Base-by-base conservation (phyloP, 2,113 vertebrate species). In the Entomyzon cyanotis region DNA sequence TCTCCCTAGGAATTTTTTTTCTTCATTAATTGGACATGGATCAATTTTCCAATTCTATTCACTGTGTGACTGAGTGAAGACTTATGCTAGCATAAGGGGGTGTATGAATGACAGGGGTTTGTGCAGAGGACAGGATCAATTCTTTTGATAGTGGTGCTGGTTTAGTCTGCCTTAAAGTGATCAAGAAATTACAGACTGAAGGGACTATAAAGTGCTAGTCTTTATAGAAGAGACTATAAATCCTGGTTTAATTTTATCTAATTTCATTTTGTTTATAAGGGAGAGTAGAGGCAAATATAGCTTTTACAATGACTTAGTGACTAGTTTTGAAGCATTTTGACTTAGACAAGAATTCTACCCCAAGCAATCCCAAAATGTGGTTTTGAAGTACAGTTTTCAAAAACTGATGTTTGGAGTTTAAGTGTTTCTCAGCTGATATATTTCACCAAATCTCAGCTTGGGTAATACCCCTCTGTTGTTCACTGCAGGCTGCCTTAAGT, bases 21-120 rank as follows among this genome's bases (percentile, higher is more conserved):
- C 9, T 70, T 78, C 56, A 71, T 94, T 95, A 94, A 71, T 82
- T 93, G 53, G 68, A 47, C 49, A 1, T 28, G 31, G 84, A 93
- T 96, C 95, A 68, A 93, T 96, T 93, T 95, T 44, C 39, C 78
- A 89, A 68, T 96, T 93, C 49, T 60, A 11, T 87, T 95, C 58
- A 20, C 74, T 55, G 33, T 46, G 62, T 78, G 89, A 92, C 23
- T 87, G 74, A 94, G 31, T 47, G 69, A 67, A 60, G 49, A 42
- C 60, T 74, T 3, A 4, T 3, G 6, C 37, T 64, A 15, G 31
- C 30, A 1, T 69, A 59, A 62, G 14, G 25, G 30, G 30, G 4
- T 84, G 21, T 49, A 27, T 53, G 33, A 22, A 30, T 5, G 10
- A 3, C 64, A 59, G 60, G 31, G 24, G 8, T 55, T 89, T 67